Conservation (phyloP, 1,140 invertebrate genomes). For the Drosophila novamexicana region DNA sequence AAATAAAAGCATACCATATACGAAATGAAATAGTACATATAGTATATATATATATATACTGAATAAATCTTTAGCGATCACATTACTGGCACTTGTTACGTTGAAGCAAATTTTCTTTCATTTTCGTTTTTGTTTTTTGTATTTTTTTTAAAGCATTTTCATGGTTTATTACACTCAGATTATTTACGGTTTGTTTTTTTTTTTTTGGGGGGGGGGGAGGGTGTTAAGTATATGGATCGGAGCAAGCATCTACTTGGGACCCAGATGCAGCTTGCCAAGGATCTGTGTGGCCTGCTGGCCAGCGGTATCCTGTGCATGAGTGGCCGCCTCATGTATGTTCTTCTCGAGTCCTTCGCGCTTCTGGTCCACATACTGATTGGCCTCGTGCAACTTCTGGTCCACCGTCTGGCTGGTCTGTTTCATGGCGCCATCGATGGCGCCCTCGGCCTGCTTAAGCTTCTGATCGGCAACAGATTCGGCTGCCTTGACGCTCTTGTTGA, state of each 20-base stretch:
- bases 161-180: constrained; percentile 39
- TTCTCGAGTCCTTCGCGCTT: constrained; percentile 82
- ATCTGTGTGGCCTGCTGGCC: constrained; percentile 73
- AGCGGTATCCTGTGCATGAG: constrained; percentile 71
- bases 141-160: constrained; percentile 55
- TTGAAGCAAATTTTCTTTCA: constrained; percentile 66
- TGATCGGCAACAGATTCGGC: constrained; percentile 80
- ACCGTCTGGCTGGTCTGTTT: constrained; percentile 82
- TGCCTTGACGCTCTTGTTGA: constrained; percentile 84
- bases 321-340: constrained; percentile 73
- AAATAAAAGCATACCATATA: constrained; percentile 35
- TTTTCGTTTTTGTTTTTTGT: constrained; percentile 35
- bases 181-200: constrained; percentile 37
- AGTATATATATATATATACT: constrained; percentile 47
- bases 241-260: constrained; percentile 58
- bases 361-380: constrained; percentile 84
- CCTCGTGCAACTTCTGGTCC: constrained; percentile 84
- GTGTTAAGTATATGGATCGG: background rate
- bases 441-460: constrained; percentile 81
- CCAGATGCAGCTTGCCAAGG: constrained; percentile 77
- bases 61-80: constrained; percentile 73
- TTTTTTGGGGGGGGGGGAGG: background rate
- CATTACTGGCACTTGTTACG: constrained; percentile 82
- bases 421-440: constrained; percentile 74
- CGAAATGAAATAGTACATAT: constrained; percentile 63